A percentile compares a stretch with the other conserved stretches of the same genome.
These are phyloP conservation scores for Gymnoscopelus braueri DNA, from an alignment of 2,797 vertebrate species.

Conservation along the genomic window DNA sequence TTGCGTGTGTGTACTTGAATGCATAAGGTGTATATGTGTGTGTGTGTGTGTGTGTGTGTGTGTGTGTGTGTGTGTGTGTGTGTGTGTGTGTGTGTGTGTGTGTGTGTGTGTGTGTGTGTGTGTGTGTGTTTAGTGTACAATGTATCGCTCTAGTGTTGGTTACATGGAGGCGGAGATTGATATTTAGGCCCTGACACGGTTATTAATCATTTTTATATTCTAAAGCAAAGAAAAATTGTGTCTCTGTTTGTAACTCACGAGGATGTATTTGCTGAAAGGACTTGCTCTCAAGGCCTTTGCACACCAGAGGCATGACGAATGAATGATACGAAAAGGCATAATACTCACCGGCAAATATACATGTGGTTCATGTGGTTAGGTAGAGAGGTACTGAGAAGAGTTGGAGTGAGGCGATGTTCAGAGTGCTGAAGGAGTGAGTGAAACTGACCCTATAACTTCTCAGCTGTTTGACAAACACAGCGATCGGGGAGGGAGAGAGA, in stretches of 20 bases:
- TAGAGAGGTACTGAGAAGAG: too few relatives aligned
- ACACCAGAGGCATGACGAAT: too few relatives aligned
- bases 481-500: slow-evolving; percentile 4
- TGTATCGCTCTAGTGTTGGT: slow-evolving; percentile 72
- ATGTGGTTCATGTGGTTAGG: too few relatives aligned
- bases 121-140: slow-evolving; percentile 15
- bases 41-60: slow-evolving; percentile 34
- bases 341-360: too few relatives aligned
- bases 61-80: slow-evolving; percentile 23
- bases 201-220: slow-evolving; percentile 78
- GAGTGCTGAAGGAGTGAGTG: too few relatives aligned
- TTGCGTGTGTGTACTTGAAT: background rate
- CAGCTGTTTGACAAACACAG: too few relatives aligned
- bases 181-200: slow-evolving; percentile 69
- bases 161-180: slow-evolving; percentile 75
- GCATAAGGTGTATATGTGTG: slow-evolving; percentile 25
- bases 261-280: too few relatives aligned
- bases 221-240: slow-evolving; percentile 77
- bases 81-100: slow-evolving; percentile 36
- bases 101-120: slow-evolving; percentile 28
- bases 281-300: too few relatives aligned
- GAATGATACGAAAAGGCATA: too few relatives aligned
- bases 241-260: slow-evolving; percentile 29
- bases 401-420: too few relatives aligned
- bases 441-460: too few relatives aligned